phyloP scores from a whole-genome alignment of 2,797 vertebrate species.

The Leptodactylus fallax region DNA sequence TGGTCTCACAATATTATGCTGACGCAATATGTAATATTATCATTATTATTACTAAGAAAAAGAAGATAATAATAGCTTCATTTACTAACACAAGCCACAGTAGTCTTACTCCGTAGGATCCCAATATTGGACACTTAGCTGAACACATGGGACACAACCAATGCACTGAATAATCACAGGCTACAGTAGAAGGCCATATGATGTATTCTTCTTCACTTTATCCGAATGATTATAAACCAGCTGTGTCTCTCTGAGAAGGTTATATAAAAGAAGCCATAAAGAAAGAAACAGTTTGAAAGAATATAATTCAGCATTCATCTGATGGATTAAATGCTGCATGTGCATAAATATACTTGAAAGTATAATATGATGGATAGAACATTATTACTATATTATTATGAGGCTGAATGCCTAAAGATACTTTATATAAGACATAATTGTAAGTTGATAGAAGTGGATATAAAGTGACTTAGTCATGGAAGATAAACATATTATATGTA shows the following conservation, averaged over 20 bases:
- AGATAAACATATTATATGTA: slow-evolving; percentile 1
- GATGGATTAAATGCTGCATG: slow-evolving; percentile 12
- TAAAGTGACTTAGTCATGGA: slow-evolving; percentile 7
- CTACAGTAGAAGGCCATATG: not conserved
- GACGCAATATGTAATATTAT: too few species aligned
- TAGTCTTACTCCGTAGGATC: too few species aligned
- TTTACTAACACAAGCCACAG: too few species aligned
- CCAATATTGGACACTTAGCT: too few species aligned
- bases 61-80: too few species aligned
- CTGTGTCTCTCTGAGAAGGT: not conserved
- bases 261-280: not conserved
- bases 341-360: not conserved
- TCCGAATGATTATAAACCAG: not conserved
- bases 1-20: too few species aligned
- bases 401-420: not conserved
- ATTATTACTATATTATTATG: not conserved
- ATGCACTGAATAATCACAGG: not conserved
- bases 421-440: not conserved
- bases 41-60: too few species aligned
- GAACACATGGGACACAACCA: not conserved
- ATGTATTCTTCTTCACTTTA: not conserved
- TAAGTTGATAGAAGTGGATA: slow-evolving; percentile 4
- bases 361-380: slow-evolving; percentile 17
- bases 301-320: not conserved
- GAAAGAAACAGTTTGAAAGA: not conserved